A percentile compares a stretch with the other conserved stretches of the same genome.
Evolutionary conservation across 23 tunicate species (phyloP).

Genomic region (Diplosoma virens): DNA sequence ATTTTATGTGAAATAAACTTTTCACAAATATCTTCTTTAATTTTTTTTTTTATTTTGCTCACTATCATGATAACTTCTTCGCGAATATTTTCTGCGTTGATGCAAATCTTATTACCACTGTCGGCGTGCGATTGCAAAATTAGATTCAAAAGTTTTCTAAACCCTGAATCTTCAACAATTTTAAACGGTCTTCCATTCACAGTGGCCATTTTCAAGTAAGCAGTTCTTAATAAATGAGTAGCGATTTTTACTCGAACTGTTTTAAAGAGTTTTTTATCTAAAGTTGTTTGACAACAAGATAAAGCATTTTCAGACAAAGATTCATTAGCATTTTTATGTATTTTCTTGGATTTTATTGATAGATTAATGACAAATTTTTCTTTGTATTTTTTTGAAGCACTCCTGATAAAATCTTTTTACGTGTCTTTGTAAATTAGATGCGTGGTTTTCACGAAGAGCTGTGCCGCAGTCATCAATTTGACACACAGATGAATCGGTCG

Average conservation of each 20-base stretch:
- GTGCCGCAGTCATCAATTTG: too few species aligned
- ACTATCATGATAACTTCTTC: background rate
- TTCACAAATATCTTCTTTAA: background rate
- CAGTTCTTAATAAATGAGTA: background rate
- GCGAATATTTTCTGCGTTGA: slow-evolving; percentile 13
- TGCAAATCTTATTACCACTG: background rate
- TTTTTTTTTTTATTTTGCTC: background rate
- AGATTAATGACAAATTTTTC: too few species aligned
- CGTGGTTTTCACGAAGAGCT: too few species aligned
- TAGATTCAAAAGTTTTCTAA: slow-evolving; percentile 32
- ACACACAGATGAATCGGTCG: too few species aligned
- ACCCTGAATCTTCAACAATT: slow-evolving; percentile 37
- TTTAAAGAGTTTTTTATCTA: slow-evolving; percentile 23
- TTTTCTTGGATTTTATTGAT: too few species aligned
- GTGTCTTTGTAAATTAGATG: too few species aligned
- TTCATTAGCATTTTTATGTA: too few species aligned
- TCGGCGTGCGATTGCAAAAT: background rate
- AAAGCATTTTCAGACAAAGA: too few species aligned
- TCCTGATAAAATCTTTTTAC: too few species aligned
- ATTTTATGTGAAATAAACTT: slow-evolving; percentile 19
- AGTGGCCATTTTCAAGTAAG: slow-evolving; percentile 40
- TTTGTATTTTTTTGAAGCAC: too few species aligned
- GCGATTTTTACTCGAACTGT: slow-evolving; percentile 28
- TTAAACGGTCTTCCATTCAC: slow-evolving; percentile 46
- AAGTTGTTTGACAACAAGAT: slow-evolving; percentile 18